Base-by-base conservation (phyloP, 2,888 invertebrate species). In the Spicauda simplicius region DNA sequence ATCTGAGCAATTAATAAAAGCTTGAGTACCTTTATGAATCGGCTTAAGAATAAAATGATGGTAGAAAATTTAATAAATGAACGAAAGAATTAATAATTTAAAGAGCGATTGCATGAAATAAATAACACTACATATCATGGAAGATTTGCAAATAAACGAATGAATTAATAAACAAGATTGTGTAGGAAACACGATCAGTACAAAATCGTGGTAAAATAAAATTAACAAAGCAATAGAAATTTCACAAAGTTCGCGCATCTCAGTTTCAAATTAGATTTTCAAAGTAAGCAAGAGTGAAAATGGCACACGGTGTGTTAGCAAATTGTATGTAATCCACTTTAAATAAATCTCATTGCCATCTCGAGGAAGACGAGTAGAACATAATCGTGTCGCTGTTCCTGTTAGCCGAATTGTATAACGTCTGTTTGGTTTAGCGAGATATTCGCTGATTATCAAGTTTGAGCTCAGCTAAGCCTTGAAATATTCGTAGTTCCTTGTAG, bases 331-430 rank as follows among this genome's bases (percentile, higher is more conserved):
- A 50, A 50, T 50, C 50, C 50, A 50, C 50, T 50, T 50, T 18
- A 50, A 50, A 18, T 18, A 50, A 50, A 50, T 50, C 50, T 50
- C 50, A n/a, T 50, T 50, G 50, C 50, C 50, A 50, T 50, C 50
- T 50, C 18, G 50, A 48, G 50, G 2, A 10, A 18, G 50, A 8
- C 50, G 48, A 48, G 50, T 18, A 18, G 18, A 18, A 50, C 50
- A 50, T 50, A 50, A 50, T 50, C 50, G 50, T 50, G 18, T 50
- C 50, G 18, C 50, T 18, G 50, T 50, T 18, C 50, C n/a, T 50
- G n/a, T 50, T 18, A 50, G 16, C 16, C 16, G 18, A 18, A 50
- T 50, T 50, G 18, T 18, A 50, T 50, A 16, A 50, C 16, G 18
- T 50, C 50, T 50, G 18, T 18, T 18, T n/a, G 18, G 50, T 16